Evolutionary conservation across 2,113 vertebrate genomes (phyloP), one percentile per base, ranked within the genome.

Genomic region (Phocoena phocoena): DNA sequence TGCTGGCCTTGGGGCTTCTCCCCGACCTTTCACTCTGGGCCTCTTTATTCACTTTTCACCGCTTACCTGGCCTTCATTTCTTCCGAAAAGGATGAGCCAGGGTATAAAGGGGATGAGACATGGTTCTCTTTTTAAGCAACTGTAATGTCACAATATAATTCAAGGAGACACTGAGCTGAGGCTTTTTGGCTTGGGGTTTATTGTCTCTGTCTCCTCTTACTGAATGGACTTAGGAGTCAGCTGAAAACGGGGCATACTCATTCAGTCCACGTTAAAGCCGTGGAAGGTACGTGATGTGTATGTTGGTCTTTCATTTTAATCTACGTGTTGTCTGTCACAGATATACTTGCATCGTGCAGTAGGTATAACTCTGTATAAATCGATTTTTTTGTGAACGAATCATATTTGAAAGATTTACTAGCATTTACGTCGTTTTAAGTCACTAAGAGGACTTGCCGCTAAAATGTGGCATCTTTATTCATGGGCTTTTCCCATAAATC

Each of bases 341-440:
- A 60, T 58, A 41, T 13, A 41, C 36, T 70, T 92, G 47, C 74
- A 9, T 23, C 80, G 50, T 10, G 41, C 17, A 68, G 25, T 12
- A 71, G 5, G 47, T 33, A 8, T 21, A 62, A 41, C 63, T 94
- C 63, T 94, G 17, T 70, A 28, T 62, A 73, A 12, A 87, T 21
- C 28, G 26, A 50, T 33, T 74, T 15, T 14, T 53, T 63, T 62
- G 23, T 41, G 11, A 94, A 36, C 60, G 47, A 86, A 44, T 92
- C 67, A 50, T 36, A 41, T 84, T 84, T 65, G 20, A 91, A 70
- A 88, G 20, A 93, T 44, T 36, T 70, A 70, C 44, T 65, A 70
- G 14, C 8, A 41, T 58, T 82, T 82, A 44, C n/a, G 17, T 55
- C 26, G 28, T 50, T 67, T 92, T 82, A 62, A 55, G 18, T 36